Base-by-base conservation (phyloP, 2,113 vertebrate genomes). In the Thalassoma bifasciatum region DNA sequence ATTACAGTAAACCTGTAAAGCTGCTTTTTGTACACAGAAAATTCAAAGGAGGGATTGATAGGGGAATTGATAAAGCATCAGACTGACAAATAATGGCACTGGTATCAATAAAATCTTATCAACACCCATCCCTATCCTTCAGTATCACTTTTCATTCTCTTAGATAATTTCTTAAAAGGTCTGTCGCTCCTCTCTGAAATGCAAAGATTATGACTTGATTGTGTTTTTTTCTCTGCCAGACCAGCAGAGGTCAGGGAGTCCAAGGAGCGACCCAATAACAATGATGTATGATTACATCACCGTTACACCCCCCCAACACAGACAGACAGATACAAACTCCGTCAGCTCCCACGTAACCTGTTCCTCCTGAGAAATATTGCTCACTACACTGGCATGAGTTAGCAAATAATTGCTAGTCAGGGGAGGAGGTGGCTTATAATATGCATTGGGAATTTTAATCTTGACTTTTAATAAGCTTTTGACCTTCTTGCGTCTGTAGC, bases 401-500 rank as follows among this genome's bases (percentile, higher is more conserved):
- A 72, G 90, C 91, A 93, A 93, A 91, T 91, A 93, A 92, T 86
- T 89, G 81, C 86, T 62, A 86, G 86, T 86, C 79, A 84, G 78
- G 77, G 84, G 86, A 88, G 83, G 86, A 82, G 80, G 87, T 75
- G 66, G 76, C 83, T 86, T 87, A 81, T 90, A 87, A 89, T 91
- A 90, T 88, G 89, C 89, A 86, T 74, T 88, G 82, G 89, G 88
- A 91, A 89, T 86, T 93, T 92, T 87, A 87, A 92, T 92, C 93
- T 92, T 93, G 93, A 88, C 89, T 94, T 92, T 93, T 94, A 95
- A 94, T 95, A 94, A 91, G 92, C 89, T 90, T 86, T 78, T 95
- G 93, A 95, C 93, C 93, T 94, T 94, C 91, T 92, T 90, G 86
- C 87, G 84, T 94, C 92, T 92, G 86, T 77, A 77, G 81, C 76